Percentiles rank a stretch among this genome's conserved stretches.
Conservation (phyloP, 2,797 vertebrate species). For the Typhlichthys subterraneus region DNA sequence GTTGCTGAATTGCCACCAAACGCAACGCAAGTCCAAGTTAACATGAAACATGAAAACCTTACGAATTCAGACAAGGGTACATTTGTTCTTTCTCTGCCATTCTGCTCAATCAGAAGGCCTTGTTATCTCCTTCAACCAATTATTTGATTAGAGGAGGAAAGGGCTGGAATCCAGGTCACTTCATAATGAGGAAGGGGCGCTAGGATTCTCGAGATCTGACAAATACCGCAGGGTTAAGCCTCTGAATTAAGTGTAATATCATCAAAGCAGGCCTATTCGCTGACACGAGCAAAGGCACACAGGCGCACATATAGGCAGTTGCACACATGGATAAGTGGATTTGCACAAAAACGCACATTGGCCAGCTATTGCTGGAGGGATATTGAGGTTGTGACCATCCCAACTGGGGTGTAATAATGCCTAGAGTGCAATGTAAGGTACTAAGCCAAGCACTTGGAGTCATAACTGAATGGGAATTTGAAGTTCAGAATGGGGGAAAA, state of each 20-base stretch:
- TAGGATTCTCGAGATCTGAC: conserved; percentile 59
- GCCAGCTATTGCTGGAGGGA: neutral
- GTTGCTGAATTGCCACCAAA: neutral
- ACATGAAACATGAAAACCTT: neutral
- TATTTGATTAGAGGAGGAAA: conserved; percentile 78
- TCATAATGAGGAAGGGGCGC: conserved; percentile 66
- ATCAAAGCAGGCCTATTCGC: conserved; percentile 45
- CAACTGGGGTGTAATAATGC: neutral
- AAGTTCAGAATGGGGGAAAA: neutral
- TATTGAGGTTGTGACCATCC: neutral
- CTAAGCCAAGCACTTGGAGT: neutral
- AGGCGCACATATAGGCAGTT: neutral
- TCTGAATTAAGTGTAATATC: conserved; percentile 48
- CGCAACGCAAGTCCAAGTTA: neutral
- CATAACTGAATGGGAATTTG: neutral
- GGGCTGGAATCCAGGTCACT: conserved; percentile 66
- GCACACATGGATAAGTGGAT: neutral
- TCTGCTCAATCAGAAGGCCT: conserved; percentile 41
- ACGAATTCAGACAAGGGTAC: conserved; percentile 60
- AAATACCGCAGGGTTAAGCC: conserved; percentile 64
- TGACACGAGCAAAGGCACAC: neutral
- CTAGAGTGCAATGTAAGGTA: conserved; percentile 1
- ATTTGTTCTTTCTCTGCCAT: conserved; percentile 43
- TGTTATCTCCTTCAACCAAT: conserved; percentile 75
- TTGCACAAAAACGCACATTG: neutral